phyloP scores from a whole-genome alignment of 2,797 vertebrate species.

The Poecilia gillii region DNA sequence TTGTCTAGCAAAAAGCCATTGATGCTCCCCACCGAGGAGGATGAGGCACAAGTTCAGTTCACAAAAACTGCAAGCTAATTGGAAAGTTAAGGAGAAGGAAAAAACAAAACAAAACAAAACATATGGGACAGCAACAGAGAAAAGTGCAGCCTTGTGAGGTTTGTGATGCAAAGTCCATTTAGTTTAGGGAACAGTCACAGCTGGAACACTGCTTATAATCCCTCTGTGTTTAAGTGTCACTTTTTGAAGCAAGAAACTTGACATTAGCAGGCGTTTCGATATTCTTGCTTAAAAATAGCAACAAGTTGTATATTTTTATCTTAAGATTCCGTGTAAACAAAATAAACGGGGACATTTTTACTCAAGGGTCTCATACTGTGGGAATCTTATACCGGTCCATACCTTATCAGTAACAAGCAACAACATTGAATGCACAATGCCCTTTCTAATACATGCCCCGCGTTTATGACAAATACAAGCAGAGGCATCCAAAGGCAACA shows the following conservation, averaged over 20 bases:
- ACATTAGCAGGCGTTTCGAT: background rate
- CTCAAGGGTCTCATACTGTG: background rate
- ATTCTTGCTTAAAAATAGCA: background rate
- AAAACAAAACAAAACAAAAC: too few species aligned
- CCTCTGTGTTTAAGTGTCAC: background rate
- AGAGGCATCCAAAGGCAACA: slow-evolving; percentile 25
- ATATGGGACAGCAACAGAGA: background rate
- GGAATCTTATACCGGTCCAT: background rate
- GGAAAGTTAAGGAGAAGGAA: background rate
- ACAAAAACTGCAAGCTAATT: background rate
- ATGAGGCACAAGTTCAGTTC: background rate
- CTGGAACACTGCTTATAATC: background rate
- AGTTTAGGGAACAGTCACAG: background rate
- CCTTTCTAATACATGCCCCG: background rate
- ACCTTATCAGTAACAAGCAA: background rate
- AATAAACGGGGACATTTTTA: background rate
- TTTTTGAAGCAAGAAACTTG: background rate
- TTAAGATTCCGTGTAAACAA: background rate
- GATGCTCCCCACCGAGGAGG: background rate
- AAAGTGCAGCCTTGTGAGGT: background rate
- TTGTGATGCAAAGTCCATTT: background rate
- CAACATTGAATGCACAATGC: background rate
- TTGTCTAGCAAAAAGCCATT: background rate
- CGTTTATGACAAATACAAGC: slow-evolving; percentile 17
- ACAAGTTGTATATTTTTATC: background rate